Evolutionary conservation across 2,113 vertebrate species (phyloP).

Genomic region (Tylochromis polylepis): DNA sequence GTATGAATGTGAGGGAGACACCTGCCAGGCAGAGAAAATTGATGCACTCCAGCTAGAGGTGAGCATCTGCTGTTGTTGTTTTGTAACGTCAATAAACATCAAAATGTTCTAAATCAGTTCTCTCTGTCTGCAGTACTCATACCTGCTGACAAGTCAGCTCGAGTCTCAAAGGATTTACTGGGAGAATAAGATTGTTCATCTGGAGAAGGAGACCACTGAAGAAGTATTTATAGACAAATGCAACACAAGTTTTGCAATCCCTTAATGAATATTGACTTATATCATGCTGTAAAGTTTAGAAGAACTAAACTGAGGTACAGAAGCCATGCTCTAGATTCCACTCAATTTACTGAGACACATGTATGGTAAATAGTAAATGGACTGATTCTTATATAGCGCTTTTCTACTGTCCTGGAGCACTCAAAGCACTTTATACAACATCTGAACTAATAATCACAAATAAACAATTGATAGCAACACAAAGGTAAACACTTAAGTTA

Average conservation of each 20-base stretch:
- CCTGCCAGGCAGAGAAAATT: slow-evolving; percentile 95
- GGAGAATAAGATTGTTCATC: slow-evolving; percentile 97
- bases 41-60: slow-evolving; percentile 95
- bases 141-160: slow-evolving; percentile 94
- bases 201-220: slow-evolving; percentile 95
- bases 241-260: neutral
- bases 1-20: slow-evolving; percentile 96
- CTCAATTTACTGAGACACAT: neutral
- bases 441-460: neutral
- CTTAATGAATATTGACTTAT: neutral
- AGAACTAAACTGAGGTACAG: neutral
- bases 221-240: slow-evolving; percentile 76
- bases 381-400: neutral
- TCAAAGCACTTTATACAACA: neutral
- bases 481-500: neutral
- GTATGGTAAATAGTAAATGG: neutral
- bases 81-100: neutral
- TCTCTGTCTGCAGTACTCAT: slow-evolving; percentile 82
- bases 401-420: neutral
- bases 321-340: neutral
- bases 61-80: neutral
- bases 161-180: slow-evolving; percentile 97
- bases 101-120: neutral
- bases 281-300: neutral
- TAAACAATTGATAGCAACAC: neutral